Evolutionary conservation across 1,140 invertebrate genomes (phyloP), one percentile per base, ranked within the genome.

Genomic region (Hermatobates lingyangjiaoensis): DNA sequence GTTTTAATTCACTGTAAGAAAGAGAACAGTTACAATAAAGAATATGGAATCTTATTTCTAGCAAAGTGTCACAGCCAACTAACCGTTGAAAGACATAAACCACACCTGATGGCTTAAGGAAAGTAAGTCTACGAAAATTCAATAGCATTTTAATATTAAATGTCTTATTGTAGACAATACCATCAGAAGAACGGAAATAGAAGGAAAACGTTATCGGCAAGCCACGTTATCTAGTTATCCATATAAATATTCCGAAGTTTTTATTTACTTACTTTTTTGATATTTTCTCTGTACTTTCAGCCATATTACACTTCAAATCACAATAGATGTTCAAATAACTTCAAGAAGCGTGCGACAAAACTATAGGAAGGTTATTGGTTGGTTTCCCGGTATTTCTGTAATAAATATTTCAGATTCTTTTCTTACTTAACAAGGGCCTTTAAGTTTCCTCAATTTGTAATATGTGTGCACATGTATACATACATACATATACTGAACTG

Each of bases 1-100:
- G 74, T 69, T 98, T 98, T 48, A 87, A 69, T 69, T 97, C 92
- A 79, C 90, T 96, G 63, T 47, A 79, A 77, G 42, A 60, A 63
- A 55, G 50, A 49, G 48, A n/a, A n/a, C n/a, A n/a, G n/a, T n/a
- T n/a, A n/a, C n/a, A n/a, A 57, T 34, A 26, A 23, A 51, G 24
- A 49, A 21, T 34, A 39, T 10, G 24, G 2, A 23, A 25, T 47
- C 15, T 26, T 26, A 48, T 20, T 28, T 48, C 18, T 18, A 23
- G 47, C n/a, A 28, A 48, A n/a, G n/a, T 48, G 23, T 26, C 47
- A n/a, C 18, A 18, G 4, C 2, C 23, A 7, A 27, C 14, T 26
- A 15, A n/a, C 23, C 18, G 23, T 48, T 2, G 27, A 27, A 48
- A 18, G 23, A 12, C 18, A 48, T 18, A 24, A 15, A 48, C 46